Base-by-base conservation (phyloP, 2,113 vertebrate species). In the Neodontobutis hainanensis region DNA sequence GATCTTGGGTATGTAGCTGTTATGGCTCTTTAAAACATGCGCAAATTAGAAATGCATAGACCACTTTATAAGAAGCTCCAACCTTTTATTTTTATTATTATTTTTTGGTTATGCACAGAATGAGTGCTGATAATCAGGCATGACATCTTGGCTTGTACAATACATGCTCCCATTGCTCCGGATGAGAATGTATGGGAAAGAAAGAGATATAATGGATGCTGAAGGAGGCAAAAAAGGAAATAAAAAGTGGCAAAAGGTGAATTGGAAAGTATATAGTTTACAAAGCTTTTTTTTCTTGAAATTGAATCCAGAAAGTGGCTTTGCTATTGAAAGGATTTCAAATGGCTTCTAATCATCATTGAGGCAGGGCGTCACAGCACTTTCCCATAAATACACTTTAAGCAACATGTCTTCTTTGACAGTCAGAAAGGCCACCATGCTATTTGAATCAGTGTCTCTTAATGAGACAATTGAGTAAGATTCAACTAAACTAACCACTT, bases 151-250 rank as follows among this genome's bases (percentile, higher is more conserved):
- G 70, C 73, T 70, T 61, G 75, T 75, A 70, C 48, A 53, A 85
- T 70, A 76, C 85, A 80, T 83, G 65, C 73, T 83, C 75, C 80
- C 72, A 65, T 77, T 53, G 46, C 60, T 73, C 46, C 58, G 65
- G 50, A 79, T 68, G 57, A 58, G 77, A 27, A 75, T 75, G 68
- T 73, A 45, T 58, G 10, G 55, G 42, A 43, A 43, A 43, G 10
- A 43, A 43, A 11, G 42, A n/a, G n/a, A n/a, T n/a, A n/a, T n/a
- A n/a, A n/a, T n/a, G n/a, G n/a, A n/a, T n/a, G n/a, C n/a, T n/a
- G n/a, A n/a, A n/a, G n/a, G n/a, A n/a, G n/a, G n/a, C 3, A 43
- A 1, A 40, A 6, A 2, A 36, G 46, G 36, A 19, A 35, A 19
- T 8, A 19, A 8, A 27, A 10, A 51, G 32, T 9, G 11, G 34